Conservation (phyloP, 2,888 invertebrate genomes). For the Catocala sponsa region DNA sequence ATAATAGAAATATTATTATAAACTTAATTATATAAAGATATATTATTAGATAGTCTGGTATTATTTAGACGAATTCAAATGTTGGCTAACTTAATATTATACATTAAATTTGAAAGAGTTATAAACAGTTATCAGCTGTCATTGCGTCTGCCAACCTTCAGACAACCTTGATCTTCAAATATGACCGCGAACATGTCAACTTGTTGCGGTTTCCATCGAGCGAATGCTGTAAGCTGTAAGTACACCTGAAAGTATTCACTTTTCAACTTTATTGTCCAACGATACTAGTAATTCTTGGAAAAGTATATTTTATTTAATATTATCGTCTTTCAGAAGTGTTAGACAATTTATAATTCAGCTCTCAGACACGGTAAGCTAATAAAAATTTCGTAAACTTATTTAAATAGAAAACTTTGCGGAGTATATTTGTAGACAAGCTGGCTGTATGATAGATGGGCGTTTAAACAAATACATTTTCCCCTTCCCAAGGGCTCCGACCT, state of each 20-base stretch:
- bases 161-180: slow-evolving; percentile 30
- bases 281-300: too few relatives aligned
- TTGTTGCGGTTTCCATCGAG: neutral
- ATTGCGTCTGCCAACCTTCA: slow-evolving; percentile 31
- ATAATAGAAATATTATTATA: too few relatives aligned
- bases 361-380: too few relatives aligned
- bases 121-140: slow-evolving; percentile 23
- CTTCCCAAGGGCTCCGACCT: slow-evolving; percentile 42
- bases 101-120: slow-evolving; percentile 18
- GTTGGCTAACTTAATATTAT: neutral
- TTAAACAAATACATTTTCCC: slow-evolving; percentile 65
- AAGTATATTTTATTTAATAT: too few relatives aligned
- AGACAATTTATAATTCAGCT: too few relatives aligned
- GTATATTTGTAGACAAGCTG: slow-evolving; percentile 18
- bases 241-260: neutral
- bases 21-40: too few relatives aligned
- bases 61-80: neutral
- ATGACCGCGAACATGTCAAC: slow-evolving; percentile 2
- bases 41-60: too few relatives aligned
- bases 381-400: slow-evolving; percentile 1
- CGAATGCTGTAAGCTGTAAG: neutral
- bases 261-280: neutral
- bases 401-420: slow-evolving; percentile 18
- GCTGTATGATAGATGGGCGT: slow-evolving; percentile 61
- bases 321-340: too few relatives aligned